Base-by-base conservation (phyloP, 2,888 invertebrate species). In the Agrotis clavis region DNA sequence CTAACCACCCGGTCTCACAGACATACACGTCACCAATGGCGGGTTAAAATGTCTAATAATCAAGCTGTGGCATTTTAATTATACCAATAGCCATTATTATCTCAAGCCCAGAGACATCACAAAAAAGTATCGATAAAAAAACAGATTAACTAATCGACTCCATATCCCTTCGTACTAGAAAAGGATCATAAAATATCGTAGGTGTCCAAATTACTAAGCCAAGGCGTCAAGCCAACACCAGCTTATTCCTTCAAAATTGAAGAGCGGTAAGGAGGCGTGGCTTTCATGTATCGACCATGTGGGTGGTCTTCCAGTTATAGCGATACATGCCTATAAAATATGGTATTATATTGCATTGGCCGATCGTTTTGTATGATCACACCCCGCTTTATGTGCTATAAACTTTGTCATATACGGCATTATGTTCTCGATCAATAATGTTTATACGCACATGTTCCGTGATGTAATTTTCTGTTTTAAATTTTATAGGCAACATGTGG, bases 241-340 rank as follows among this genome's bases (percentile, higher is more conserved):
- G 53, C 56, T 57, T 73, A 91, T 90, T 92, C 90, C 91, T 90
- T 90, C 91, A 88, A 93, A 93, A 94, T 94, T 93, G 93, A 92
- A 90, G 91, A 92, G 90, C 93, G 90, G 89, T 83, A 81, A 83
- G 86, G 87, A 89, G 95, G 95, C 94, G 95, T 90, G 93, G 92
- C 71, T 41, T 80, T 81, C 66, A 70, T 88, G 90, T 92, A 93
- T 92, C 90, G 89, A 87, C 90, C 70, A 84, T 86, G 89, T 94
- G 94, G 94, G 95, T 95, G 95, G 95, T 92, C 95, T 81, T 79
- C 85, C 85, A 73, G 87, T 88, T 89, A 88, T 82, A 81, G 85
- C 85, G 82, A 83, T 87, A 91, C 83, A 89, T 89, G 89, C 84
- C 90, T 90, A 92, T 93, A 93, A 93, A 92, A 92, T 92, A 92